Evolutionary conservation across 1,140 invertebrate genomes (phyloP), one percentile per base, ranked within the genome.

Genomic region (Temnothorax curvispinosus): DNA sequence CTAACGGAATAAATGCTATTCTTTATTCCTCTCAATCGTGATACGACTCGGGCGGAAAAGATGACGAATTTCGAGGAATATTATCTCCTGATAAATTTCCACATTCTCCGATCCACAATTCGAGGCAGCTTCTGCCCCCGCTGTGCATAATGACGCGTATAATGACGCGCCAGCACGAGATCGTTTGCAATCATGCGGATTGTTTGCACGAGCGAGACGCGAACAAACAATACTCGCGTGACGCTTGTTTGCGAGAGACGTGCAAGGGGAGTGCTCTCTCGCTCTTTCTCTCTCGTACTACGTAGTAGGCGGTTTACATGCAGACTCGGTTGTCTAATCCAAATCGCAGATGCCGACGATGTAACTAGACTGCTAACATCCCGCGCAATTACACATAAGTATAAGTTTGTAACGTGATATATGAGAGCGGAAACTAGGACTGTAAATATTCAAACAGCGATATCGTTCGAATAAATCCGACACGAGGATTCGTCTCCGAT

Each of bases 221-320:
- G 82, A 75, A 67, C 74, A 85, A 85, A 78, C 27, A 85, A 76
- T 15, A 47, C 60, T 85, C 74, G 60, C 62, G 38, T 60, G 82
- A 85, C 82, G 82, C 74, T 62, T 84, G 27, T 75, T 84, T 75
- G 67, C 18, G 54, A 84, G 74, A 84, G 80, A 9, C 35, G 27
- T n/a, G 27, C n/a, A 32, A 80, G 47, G 13, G 69, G 18, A 60
- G 35, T 54, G 32, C 5, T 15, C 52, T 9, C 44, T 47, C 44
- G 11, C 44, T 47, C 44, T 27, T 2, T 27, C 56, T 41, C 38
- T 47, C 27, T 72, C 11, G 18, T 72, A 58, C 78, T 32, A 81
- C 78, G 78, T 81, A 81, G 80, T 47, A 72, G 38, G n/a, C 13
- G 47, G n/a, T 67, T 54, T 80, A 80, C 35, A 67, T 11, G 47